phyloP scores from a whole-genome alignment of 2,888 invertebrate genomes.

The Sphaerophoria taeniata region DNA sequence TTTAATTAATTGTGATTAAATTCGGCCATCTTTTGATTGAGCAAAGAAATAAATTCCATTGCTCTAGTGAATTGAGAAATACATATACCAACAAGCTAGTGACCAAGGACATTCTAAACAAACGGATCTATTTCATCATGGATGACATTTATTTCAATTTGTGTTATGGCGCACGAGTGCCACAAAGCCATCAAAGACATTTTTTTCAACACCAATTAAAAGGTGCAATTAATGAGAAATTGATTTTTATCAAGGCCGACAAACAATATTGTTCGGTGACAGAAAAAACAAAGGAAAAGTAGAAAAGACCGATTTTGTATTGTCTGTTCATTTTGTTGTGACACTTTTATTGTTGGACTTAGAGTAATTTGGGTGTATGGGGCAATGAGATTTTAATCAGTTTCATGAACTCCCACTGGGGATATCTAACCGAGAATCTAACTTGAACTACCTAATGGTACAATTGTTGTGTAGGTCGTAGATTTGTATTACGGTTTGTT shows the following conservation, averaged over 20 bases:
- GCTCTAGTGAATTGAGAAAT: no score
- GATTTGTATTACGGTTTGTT: no score
- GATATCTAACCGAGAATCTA: no score
- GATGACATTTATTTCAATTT: constrained; percentile 4
- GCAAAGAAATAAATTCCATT: constrained; percentile 16
- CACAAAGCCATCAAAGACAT: background rate
- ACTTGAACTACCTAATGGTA: no score
- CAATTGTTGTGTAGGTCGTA: no score
- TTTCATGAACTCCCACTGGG: no score
- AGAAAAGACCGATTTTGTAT: background rate
- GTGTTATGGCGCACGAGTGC: background rate
- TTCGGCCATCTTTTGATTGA: constrained; percentile 30
- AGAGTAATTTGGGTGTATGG: constrained; percentile 12
- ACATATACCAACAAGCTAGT: no score
- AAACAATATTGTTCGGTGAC: background rate
- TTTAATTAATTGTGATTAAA: constrained; percentile 53
- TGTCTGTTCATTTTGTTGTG: constrained; percentile 15
- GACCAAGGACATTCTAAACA: no score
- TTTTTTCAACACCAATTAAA: constrained; percentile 15
- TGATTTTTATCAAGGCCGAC: constrained; percentile 15
- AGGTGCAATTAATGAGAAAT: constrained; percentile 20
- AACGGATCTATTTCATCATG: background rate
- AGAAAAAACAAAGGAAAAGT: background rate
- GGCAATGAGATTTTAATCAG: background rate
- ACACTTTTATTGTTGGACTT: background rate